phyloP scores from a whole-genome alignment of 1,140 invertebrate species.

The Zaprionus lachaisei region DNA sequence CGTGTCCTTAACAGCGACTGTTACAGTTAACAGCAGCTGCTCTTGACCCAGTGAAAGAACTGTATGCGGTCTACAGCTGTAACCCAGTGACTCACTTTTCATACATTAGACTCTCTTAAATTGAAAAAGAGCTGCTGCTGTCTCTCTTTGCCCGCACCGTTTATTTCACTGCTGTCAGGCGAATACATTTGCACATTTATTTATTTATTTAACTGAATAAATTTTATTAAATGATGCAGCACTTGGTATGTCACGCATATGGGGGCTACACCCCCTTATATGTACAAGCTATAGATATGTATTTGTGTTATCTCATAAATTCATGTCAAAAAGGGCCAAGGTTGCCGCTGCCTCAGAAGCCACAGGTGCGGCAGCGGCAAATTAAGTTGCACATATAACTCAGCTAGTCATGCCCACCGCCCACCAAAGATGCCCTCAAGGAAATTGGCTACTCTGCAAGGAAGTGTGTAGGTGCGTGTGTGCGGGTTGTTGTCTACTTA shows the following conservation, averaged over 20 bases:
- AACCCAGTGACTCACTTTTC: not conserved
- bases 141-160: slow-evolving; percentile 3
- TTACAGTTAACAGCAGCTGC: slow-evolving; percentile 35
- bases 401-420: slow-evolving; percentile 35
- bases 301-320: slow-evolving; percentile 55
- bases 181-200: slow-evolving; percentile 46
- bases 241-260: slow-evolving; percentile 43
- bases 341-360: slow-evolving; percentile 51
- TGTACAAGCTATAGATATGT: not conserved
- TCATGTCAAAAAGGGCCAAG: slow-evolving; percentile 72
- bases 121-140: not conserved
- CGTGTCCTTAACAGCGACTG: slow-evolving; percentile 44
- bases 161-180: slow-evolving; percentile 21
- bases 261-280: not conserved
- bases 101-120: not conserved
- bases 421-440: slow-evolving; percentile 52
- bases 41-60: slow-evolving; percentile 17
- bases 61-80: not conserved
- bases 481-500: not conserved
- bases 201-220: slow-evolving; percentile 65
- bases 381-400: slow-evolving; percentile 81
- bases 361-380: slow-evolving; percentile 77
- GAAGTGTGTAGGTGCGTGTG: slow-evolving; percentile 9
- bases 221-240: slow-evolving; percentile 73
- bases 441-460: slow-evolving; percentile 55